These are phyloP conservation scores for Cyrtodaria siliqua DNA, from an alignment of 2,888 invertebrate species.

Conservation along the genomic window DNA sequence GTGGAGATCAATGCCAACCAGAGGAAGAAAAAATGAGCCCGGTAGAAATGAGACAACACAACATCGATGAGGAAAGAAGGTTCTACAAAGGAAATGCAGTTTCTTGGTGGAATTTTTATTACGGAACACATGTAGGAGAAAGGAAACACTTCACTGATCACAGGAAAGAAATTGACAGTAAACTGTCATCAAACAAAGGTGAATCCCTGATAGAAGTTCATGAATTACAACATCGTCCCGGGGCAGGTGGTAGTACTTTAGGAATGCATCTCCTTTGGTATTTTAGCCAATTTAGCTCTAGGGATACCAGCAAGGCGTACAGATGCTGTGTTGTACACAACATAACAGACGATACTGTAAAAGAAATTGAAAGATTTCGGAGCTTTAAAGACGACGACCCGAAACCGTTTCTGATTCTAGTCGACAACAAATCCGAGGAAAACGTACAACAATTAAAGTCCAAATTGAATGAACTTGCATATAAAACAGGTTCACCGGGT, in stretches of 20 bases:
- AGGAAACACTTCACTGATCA: conserved; percentile 10
- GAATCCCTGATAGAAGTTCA: conserved; percentile 10
- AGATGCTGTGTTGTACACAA: conserved; percentile 35
- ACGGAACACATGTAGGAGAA: conserved; percentile 17
- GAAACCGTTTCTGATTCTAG: conserved; percentile 26
- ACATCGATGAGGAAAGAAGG: conserved; percentile 4
- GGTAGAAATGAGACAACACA: conserved; percentile 4
- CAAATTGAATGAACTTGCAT: conserved; percentile 28
- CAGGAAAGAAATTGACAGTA: not conserved
- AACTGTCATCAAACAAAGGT: not conserved
- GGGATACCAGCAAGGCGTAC: conserved; percentile 8
- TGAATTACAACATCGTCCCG: conserved; percentile 31
- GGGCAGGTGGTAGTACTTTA: conserved; percentile 40
- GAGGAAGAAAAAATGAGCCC: conserved; percentile 22
- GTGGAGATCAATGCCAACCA: conserved; percentile 24
- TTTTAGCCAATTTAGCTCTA: conserved; percentile 34
- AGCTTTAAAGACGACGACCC: conserved; percentile 17
- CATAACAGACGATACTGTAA: conserved; percentile 37
- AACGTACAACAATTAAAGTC: conserved; percentile 1
- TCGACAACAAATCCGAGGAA: conserved; percentile 40
- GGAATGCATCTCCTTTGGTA: conserved; percentile 37
- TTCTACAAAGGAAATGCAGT: conserved; percentile 35
- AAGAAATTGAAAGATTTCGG: conserved; percentile 34
- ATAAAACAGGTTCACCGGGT: conserved; percentile 17
- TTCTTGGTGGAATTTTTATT: conserved; percentile 43